Base-by-base conservation (phyloP, 1,140 invertebrate species). In the Steinernema khuongi region DNA sequence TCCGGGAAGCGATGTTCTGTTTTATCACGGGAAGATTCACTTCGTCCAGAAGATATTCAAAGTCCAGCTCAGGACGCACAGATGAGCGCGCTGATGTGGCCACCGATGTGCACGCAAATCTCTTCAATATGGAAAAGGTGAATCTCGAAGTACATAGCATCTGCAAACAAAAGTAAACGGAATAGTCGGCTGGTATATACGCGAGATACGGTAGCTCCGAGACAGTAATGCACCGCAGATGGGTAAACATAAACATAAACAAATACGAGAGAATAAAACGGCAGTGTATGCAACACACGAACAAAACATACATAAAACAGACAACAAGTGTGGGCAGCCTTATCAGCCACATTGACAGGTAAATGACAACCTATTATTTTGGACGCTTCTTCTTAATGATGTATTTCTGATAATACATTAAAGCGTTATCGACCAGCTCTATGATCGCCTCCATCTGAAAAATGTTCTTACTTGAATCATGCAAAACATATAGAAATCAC, bases 1-100 rank as follows among this genome's bases (percentile, higher is more conserved):
- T 87, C 44, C 86, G 81, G 68, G 36, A 18, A 19, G 36, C 26
- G 31, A 87, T 86, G 70, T 87, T 87, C 36, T 83, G 41, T 66
- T 76, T 41, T 14, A 87, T 86, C 18, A 60, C 44, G 4, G 78
- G 75, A 14, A 68, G 32, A 76, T 87, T 86, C 17, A 73, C 70
- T 22, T 78, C 73, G 74, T 87, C 75, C 73, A 83, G 31, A 1
- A 82, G 71, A 68, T 68, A 81, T 31, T 82, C 81, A 70, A 82
- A 82, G 66, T 82, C 79, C n/a, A 82, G 44, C 26, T 83, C 81
- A n/a, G 81, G 81, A 30, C 81, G 74, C 29, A 70, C 41, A 36
- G 29, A 44, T 14, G 76, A 18, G 19, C 11, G 44, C n/a, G n/a
- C 26, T 60, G 30, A 31, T 72, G 70, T 26, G 66, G 66, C 50